Conservation (phyloP, 2,888 invertebrate species). For the Ametastegia equiseti region DNA sequence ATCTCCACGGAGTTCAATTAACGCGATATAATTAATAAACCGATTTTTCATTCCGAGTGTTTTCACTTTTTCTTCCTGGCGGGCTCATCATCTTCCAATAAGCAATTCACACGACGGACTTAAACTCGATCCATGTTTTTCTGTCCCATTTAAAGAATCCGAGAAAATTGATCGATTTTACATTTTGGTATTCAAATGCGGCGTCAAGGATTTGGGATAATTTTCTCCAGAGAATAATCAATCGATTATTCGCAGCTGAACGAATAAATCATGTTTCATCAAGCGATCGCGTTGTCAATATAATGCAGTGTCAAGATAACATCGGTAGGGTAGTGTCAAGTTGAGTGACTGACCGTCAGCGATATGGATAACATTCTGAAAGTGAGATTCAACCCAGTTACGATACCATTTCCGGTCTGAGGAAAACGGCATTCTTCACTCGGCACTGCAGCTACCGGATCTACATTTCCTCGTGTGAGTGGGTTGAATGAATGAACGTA, state of each 20-base stretch:
- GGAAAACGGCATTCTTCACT: not conserved
- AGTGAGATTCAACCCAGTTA: not conserved
- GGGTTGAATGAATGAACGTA: too few species aligned
- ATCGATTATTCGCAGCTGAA: too few species aligned
- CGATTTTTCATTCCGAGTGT: not conserved
- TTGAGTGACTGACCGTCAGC: conserved; percentile 18
- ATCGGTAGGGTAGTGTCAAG: too few species aligned
- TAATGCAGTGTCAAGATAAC: not conserved
- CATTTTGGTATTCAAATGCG: not conserved
- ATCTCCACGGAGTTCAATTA: not conserved
- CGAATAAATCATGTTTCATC: not conserved
- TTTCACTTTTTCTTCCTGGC: not conserved
- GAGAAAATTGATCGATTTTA: not conserved
- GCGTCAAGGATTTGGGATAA: not conserved
- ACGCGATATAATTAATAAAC: not conserved
- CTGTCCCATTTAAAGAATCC: too few species aligned
- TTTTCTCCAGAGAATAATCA: not conserved
- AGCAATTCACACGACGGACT: not conserved
- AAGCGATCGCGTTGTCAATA: not conserved
- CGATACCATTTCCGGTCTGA: not conserved
- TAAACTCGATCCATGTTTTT: not conserved
- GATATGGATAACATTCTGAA: conserved; percentile 20
- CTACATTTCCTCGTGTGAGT: too few species aligned
- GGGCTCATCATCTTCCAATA: not conserved
- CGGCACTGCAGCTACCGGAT: not conserved